phyloP scores from a whole-genome alignment of 2,888 invertebrate species.

The Apotomis capreana region DNA sequence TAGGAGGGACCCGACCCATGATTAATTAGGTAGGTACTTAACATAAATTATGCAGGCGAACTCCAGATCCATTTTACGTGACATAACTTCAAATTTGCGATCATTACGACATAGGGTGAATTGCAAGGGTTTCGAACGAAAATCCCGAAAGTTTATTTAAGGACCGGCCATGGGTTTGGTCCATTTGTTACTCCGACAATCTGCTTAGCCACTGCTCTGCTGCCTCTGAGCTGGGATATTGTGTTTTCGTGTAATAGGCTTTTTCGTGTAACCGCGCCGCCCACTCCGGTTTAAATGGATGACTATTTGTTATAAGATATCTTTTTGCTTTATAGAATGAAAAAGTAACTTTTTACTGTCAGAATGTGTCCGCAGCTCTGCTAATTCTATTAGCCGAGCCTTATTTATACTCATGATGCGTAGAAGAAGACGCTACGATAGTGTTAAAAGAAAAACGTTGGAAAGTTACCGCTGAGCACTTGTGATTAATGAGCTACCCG shows the following conservation, averaged over 20 bases:
- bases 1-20: slow-evolving; percentile 19
- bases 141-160: slow-evolving; percentile 51
- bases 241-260: slow-evolving; percentile 50
- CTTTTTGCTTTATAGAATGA: slow-evolving; percentile 2
- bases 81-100: slow-evolving; percentile 40
- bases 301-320: slow-evolving; percentile 34
- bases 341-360: background rate
- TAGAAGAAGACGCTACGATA: slow-evolving; percentile 10
- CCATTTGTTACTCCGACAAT: slow-evolving; percentile 60
- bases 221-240: slow-evolving; percentile 45
- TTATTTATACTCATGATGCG: slow-evolving; percentile 1
- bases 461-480: slow-evolving; percentile 34
- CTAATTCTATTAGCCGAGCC: background rate
- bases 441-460: slow-evolving; percentile 28
- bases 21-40: slow-evolving; percentile 39
- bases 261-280: slow-evolving; percentile 39
- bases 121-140: slow-evolving; percentile 48
- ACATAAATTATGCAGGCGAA: slow-evolving; percentile 38
- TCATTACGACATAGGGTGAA: slow-evolving; percentile 48
- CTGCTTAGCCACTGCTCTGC: slow-evolving; percentile 48
- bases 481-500: slow-evolving; percentile 59
- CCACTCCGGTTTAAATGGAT: slow-evolving; percentile 39
- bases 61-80: slow-evolving; percentile 39
- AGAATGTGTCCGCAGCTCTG: background rate
- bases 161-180: slow-evolving; percentile 55